These are phyloP conservation scores for Papilio polyxenes DNA, from an alignment of 1,140 invertebrate genomes.

Conservation along the genomic window DNA sequence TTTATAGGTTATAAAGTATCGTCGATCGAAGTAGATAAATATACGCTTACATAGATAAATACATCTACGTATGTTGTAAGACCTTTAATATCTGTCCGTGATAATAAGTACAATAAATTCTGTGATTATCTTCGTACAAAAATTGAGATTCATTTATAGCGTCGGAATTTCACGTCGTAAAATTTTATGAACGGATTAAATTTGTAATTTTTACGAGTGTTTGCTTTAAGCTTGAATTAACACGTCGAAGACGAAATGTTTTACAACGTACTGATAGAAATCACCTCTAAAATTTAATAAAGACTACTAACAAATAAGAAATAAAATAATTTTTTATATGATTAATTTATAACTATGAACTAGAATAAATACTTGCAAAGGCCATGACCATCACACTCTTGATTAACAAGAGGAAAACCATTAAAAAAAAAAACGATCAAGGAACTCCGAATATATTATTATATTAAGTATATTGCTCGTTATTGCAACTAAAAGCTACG, in stretches of 20 bases:
- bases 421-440: not conserved
- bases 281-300: not conserved
- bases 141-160: constrained; percentile 31
- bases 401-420: not conserved
- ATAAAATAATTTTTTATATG: no score
- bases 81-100: not conserved
- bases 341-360: no score
- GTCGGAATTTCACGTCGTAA: constrained; percentile 31
- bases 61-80: not conserved
- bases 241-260: constrained; percentile 11
- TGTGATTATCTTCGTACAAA: constrained; percentile 34
- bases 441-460: no score
- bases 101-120: constrained; percentile 33
- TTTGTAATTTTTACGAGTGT: constrained; percentile 39
- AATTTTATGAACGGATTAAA: constrained; percentile 38
- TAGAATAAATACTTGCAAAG: no score
- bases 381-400: no score
- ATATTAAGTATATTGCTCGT: not conserved
- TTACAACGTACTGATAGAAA: constrained; percentile 38
- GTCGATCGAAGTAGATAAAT: no score
- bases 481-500: not conserved
- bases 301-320: no score
- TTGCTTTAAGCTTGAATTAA: constrained; percentile 39
- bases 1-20: no score
- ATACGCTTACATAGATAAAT: no score